Conservation (phyloP, 2,888 invertebrate species). For the Caenorhabditis zanzibari region DNA sequence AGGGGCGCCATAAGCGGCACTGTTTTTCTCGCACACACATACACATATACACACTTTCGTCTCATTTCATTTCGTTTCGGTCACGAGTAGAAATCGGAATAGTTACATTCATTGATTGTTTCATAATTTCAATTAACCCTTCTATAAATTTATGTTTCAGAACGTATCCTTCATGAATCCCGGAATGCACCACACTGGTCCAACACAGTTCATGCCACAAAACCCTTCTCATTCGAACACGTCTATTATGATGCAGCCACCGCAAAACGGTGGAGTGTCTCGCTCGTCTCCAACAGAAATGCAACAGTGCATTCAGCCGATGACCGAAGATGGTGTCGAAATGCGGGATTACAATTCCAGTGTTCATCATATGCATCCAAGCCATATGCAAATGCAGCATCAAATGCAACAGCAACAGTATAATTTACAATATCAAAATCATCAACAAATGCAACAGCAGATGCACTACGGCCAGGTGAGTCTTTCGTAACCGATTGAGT, state of each 20-base stretch:
- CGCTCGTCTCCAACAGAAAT: conserved; percentile 64
- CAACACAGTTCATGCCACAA: conserved; percentile 45
- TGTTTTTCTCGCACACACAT: conserved; percentile 51
- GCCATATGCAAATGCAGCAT: conserved; percentile 62
- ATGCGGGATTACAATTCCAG: conserved; percentile 47
- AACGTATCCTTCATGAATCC: conserved; percentile 60
- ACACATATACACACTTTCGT: conserved; percentile 44
- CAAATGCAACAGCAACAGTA: conserved; percentile 59
- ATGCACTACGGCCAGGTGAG: conserved; percentile 60
- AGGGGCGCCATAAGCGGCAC: conserved; percentile 64
- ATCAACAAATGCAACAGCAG: conserved; percentile 56
- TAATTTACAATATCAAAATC: conserved; percentile 48
- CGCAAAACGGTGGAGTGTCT: conserved; percentile 49
- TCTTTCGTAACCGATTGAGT: not conserved
- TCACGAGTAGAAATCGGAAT: conserved; percentile 52
- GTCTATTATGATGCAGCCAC: conserved; percentile 55
- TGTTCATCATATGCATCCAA: conserved; percentile 50
- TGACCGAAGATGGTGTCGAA: conserved; percentile 54
- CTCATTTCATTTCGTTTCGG: conserved; percentile 55
- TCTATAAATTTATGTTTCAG: no score
- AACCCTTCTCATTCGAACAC: conserved; percentile 43
- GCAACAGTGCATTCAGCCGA: conserved; percentile 58
- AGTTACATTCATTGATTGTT: conserved; percentile 35
- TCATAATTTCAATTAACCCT: no score
- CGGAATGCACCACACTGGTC: conserved; percentile 45